A percentile compares a stretch with the other conserved stretches of the same genome.
Conservation (phyloP, 2,113 vertebrate genomes). For the Anarrhichthys ocellatus region DNA sequence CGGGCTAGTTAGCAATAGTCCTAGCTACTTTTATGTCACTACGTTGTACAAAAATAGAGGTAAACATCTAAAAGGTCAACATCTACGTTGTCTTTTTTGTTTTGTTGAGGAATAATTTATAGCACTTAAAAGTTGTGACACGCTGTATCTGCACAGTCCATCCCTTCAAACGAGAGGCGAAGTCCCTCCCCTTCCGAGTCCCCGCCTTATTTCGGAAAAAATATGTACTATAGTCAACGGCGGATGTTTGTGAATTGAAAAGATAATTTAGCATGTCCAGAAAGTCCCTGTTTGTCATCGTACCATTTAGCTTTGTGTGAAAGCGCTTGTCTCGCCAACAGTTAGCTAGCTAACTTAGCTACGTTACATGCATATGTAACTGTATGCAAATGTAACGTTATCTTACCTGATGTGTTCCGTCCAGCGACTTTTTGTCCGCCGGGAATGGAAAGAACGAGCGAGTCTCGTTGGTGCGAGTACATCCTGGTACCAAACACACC, state of each 20-base stretch:
- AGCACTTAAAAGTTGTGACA: constrained; percentile 6
- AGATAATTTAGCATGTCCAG: too few relatives aligned
- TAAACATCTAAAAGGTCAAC: constrained; percentile 26
- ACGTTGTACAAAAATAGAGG: constrained; percentile 25
- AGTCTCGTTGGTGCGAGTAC: not conserved
- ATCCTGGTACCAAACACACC: not conserved
- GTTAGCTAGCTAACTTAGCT: not conserved
- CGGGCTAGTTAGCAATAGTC: constrained; percentile 2
- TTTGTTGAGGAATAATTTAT: not conserved
- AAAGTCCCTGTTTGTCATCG: not conserved
- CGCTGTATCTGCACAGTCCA: constrained; percentile 15
- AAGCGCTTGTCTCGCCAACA: not conserved
- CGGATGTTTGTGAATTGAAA: not conserved
- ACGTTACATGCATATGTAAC: too few relatives aligned
- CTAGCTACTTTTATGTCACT: constrained; percentile 20
- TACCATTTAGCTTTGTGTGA: not conserved
- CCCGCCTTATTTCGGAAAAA: not conserved
- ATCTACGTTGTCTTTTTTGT: not conserved
- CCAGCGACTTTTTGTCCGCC: too few relatives aligned
- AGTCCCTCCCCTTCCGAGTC: not conserved
- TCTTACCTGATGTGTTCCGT: too few relatives aligned
- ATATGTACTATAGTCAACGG: too few relatives aligned
- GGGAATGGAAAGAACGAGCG: not conserved
- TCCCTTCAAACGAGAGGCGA: not conserved
- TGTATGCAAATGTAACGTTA: too few relatives aligned